A percentile compares a stretch with the other conserved stretches of the same genome.
phyloP scores from a whole-genome alignment of 2,797 vertebrate genomes.

The Tragelaphus oryx region DNA sequence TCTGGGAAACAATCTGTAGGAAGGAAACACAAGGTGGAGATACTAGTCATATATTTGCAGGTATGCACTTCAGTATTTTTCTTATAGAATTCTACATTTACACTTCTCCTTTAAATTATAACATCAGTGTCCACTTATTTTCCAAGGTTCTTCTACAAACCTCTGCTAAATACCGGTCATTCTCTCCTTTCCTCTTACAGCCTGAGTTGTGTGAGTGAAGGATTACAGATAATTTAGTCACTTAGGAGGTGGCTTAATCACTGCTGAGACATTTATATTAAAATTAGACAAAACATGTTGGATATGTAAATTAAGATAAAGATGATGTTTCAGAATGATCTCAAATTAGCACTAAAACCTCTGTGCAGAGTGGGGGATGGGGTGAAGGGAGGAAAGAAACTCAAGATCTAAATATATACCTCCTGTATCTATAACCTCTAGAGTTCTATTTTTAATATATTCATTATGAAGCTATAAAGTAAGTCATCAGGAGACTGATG shows the following conservation, averaged over 20 bases:
- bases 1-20: constrained; percentile 96
- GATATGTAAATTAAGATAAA: neutral
- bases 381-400: neutral
- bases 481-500: constrained; percentile 18
- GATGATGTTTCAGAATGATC: neutral
- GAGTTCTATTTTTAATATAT: constrained; percentile 13
- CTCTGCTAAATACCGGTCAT: neutral
- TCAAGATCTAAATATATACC: neutral
- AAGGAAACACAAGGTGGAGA: constrained; percentile 52
- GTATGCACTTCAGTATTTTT: neutral
- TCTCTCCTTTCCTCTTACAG: neutral
- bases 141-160: neutral
- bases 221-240: neutral
- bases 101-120: neutral
- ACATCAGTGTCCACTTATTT: neutral
- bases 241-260: neutral
- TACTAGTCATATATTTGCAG: neutral
- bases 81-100: neutral
- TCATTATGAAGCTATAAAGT: constrained; percentile 32
- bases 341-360: constrained; percentile 14
- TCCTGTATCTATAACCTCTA: neutral
- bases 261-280: neutral
- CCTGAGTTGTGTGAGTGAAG: neutral
- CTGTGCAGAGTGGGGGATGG: neutral
- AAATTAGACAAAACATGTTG: neutral